Conservation (phyloP, 2,888 invertebrate genomes). For the Nebria salina region DNA sequence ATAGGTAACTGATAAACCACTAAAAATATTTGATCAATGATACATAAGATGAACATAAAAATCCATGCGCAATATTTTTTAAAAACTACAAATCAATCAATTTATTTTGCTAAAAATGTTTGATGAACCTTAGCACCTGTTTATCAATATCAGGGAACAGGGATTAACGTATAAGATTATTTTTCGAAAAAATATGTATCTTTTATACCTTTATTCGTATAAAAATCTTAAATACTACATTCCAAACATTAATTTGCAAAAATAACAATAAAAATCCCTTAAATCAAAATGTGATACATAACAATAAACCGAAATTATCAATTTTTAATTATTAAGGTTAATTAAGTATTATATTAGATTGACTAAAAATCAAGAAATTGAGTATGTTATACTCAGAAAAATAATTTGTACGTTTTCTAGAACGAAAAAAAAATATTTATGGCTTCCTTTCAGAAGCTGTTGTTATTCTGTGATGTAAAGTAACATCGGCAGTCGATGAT, state of each 20-base stretch:
- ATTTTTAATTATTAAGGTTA: neutral
- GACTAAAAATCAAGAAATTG: conserved; percentile 7
- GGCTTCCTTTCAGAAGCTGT: conserved; percentile 40
- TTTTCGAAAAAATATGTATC: neutral
- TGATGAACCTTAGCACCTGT: too few relatives aligned
- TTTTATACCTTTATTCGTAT: neutral
- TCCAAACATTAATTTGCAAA: neutral
- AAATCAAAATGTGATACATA: neutral
- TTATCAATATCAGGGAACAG: too few relatives aligned
- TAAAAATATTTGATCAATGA: neutral
- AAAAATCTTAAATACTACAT: neutral
- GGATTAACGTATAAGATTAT: too few relatives aligned
- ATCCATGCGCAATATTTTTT: neutral
- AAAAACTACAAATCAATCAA: neutral
- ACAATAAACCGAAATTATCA: neutral
- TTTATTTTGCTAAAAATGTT: too few relatives aligned
- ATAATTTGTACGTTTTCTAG: conserved; percentile 24
- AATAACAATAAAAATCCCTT: neutral
- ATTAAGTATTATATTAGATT: neutral
- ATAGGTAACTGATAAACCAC: neutral
- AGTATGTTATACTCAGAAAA: neutral
- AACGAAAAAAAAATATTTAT: conserved; percentile 5
- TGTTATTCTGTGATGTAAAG: conserved; percentile 39
- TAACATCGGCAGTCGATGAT: conserved; percentile 36
- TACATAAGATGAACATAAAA: neutral